These are phyloP conservation scores for Mastomys natalensis DNA, from an alignment of 2,113 vertebrate genomes.

Conservation along the genomic window DNA sequence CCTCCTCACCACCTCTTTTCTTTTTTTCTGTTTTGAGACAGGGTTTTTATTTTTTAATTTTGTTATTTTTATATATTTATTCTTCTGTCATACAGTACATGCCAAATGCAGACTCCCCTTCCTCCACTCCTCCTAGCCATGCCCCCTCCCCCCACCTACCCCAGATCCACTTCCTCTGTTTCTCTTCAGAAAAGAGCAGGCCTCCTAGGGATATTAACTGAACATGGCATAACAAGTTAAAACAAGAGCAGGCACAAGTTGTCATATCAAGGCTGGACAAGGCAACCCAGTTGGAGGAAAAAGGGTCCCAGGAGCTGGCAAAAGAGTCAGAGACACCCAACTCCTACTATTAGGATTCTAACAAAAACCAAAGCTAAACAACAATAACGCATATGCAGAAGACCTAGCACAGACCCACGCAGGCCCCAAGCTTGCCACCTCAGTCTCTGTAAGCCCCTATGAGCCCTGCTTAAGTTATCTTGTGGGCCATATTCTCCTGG, in stretches of 20 bases:
- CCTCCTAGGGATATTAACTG: not conserved
- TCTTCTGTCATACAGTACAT: not conserved
- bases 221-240: not conserved
- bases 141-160: accelerated
- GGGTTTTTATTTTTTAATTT: not conserved
- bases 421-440: not conserved
- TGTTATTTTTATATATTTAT: not conserved
- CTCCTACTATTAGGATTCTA: not conserved
- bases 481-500: not conserved
- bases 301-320: not conserved
- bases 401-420: not conserved
- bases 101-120: not conserved
- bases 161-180: not conserved
- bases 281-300: not conserved
- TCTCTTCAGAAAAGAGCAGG: not conserved
- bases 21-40: not conserved
- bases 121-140: no score
- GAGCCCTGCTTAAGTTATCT: not conserved
- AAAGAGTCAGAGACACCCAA: not conserved
- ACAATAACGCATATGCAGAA: not conserved
- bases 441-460: not conserved
- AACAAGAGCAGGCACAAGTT: not conserved
- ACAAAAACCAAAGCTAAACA: no score
- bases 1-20: not conserved
- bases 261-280: not conserved